Evolutionary conservation across 2,797 vertebrate genomes (phyloP), one percentile per base, ranked within the genome.

Genomic region (Allobates femoralis): DNA sequence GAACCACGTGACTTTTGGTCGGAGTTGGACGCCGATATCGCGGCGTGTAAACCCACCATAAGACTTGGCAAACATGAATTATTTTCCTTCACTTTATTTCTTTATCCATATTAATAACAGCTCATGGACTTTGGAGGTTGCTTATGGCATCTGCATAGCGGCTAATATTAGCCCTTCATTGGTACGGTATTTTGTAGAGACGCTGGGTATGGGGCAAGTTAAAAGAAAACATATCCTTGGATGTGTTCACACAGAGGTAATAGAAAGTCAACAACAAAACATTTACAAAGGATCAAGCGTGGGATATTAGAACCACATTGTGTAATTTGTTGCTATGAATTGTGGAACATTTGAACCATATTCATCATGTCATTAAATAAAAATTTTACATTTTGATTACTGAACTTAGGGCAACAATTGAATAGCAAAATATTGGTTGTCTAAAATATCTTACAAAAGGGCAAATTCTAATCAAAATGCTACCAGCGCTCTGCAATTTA

Each of bases 391-490:
- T 41, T 71, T 32, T 46, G 34, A 71, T 41, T 46, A 46, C 69
- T 74, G 37, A 74, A 74, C 26, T 74, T 74, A 73, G 37, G 41
- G 69, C 41, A 50, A 74, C 2, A 50, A 10, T 50, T 46, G 69
- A 74, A 19, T 26, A 26, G 23, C 37, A 74, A 81, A 64, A 64
- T 26, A 66, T 26, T 55, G 60, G 58, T 67, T 66, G 79, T 79
- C 77, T 79, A 41, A 62, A 37, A 58, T 37, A 34, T 60, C 77
- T 62, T 79, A 66, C 16, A 50, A 26, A 26, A 51, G 79, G 60
- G 79, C 79, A 81, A 81, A 51, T 66, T 53, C 64, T 81, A 64
- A 81, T 81, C 58, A 34, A 67, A 62, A 74, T 46, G 37, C 50
- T 66, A 81, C 37, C 60, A 50, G 60, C 64, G 21, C 79, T 21